Evolutionary conservation across 2,113 vertebrate species (phyloP).

Genomic region (Elaphurus davidianus): DNA sequence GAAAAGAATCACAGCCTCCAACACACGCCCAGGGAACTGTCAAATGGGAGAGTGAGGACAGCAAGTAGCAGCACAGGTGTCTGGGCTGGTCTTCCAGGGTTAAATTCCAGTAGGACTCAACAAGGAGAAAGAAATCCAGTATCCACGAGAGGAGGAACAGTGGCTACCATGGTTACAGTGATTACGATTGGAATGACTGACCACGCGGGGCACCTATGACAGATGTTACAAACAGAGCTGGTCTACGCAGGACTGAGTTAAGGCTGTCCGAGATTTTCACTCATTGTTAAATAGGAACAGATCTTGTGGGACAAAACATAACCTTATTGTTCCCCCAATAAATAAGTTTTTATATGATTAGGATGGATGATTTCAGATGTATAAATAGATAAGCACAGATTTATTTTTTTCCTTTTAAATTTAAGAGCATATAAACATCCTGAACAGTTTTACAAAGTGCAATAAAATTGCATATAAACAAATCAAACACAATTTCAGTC

Average conservation of each 20-base stretch:
- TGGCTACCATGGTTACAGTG: background rate
- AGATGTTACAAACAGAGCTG: background rate
- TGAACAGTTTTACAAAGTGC: accelerated
- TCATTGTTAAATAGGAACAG: background rate
- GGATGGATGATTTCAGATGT: constrained; percentile 65
- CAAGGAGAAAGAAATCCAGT: background rate
- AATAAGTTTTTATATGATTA: constrained; percentile 58
- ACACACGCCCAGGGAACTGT: background rate
- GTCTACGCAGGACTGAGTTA: background rate
- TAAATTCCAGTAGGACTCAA: background rate
- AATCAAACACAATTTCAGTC: constrained; percentile 49
- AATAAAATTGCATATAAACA: constrained; percentile 59
- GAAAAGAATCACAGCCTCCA: background rate
- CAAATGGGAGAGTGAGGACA: background rate
- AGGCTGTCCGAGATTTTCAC: background rate
- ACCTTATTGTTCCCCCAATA: constrained; percentile 31
- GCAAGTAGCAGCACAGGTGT: background rate
- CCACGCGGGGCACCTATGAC: background rate
- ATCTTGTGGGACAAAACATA: background rate
- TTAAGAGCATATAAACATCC: background rate
- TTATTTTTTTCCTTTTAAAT: background rate
- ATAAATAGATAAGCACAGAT: background rate
- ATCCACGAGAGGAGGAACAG: background rate
- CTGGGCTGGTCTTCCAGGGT: accelerated
- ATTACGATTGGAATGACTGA: background rate